Conservation (phyloP, 2,888 invertebrate genomes). For the Cantharis nigra region DNA sequence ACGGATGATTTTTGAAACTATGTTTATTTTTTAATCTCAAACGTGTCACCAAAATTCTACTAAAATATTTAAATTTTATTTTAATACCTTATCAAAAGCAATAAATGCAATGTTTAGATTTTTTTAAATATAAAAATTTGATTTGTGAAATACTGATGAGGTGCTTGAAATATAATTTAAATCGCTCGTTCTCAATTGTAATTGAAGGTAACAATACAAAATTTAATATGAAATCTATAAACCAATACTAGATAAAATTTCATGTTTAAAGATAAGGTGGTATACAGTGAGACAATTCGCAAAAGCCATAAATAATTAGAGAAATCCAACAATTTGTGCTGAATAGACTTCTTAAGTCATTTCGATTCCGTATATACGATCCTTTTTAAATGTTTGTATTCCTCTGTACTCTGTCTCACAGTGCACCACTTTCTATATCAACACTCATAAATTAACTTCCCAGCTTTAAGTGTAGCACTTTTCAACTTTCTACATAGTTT, state of each 20-base stretch:
- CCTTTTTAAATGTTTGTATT: too few relatives aligned
- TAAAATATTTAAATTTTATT: background rate
- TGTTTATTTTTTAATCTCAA: background rate
- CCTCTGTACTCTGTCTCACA: background rate
- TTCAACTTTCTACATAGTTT: too few relatives aligned
- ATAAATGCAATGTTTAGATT: background rate
- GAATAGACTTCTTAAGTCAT: too few relatives aligned
- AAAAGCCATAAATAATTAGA: too few relatives aligned
- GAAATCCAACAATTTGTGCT: too few relatives aligned
- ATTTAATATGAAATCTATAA: background rate
- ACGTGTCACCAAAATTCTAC: background rate
- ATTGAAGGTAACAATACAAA: background rate
- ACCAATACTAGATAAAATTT: background rate
- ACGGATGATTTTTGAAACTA: background rate
- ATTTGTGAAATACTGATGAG: background rate
- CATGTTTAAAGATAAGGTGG: background rate
- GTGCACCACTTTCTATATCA: background rate
- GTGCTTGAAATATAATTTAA: background rate
- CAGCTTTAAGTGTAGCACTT: too few relatives aligned
- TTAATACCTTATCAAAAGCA: background rate
- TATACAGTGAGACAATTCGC: background rate
- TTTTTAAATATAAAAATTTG: too few relatives aligned
- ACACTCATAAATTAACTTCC: background rate
- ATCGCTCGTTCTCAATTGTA: background rate
- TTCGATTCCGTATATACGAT: too few relatives aligned